phyloP scores from a whole-genome alignment of 1,140 invertebrate genomes.

The Sinella curviseta region DNA sequence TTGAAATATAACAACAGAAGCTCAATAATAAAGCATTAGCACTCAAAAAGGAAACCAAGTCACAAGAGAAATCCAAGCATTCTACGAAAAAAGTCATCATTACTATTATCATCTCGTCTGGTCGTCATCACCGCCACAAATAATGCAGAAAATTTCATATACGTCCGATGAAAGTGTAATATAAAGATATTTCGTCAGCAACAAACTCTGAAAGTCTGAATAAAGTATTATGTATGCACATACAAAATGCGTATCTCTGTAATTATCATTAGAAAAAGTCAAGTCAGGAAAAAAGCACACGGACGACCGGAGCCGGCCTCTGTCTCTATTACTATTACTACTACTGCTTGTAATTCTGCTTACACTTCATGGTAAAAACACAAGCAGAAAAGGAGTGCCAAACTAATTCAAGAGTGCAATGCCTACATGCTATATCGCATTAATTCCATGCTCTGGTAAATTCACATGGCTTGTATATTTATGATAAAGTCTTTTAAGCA shows the following conservation, averaged over 20 bases:
- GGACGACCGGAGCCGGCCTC: not conserved
- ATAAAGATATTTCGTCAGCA: too few species aligned
- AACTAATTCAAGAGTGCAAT: not conserved
- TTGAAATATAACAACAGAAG: too few species aligned
- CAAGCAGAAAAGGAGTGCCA: not conserved
- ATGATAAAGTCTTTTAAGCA: too few species aligned
- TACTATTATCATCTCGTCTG: too few species aligned
- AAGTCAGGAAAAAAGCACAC: not conserved
- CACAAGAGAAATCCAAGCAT: conserved; percentile 1
- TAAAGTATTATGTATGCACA: not conserved
- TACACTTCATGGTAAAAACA: too few species aligned
- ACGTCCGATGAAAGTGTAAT: too few species aligned
- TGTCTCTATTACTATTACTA: too few species aligned
- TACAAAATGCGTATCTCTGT: conserved; percentile 20
- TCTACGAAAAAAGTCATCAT: not conserved
- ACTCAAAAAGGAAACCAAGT: conserved; percentile 6
- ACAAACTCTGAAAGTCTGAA: not conserved
- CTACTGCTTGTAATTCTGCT: too few species aligned
- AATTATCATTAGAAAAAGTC: conserved; percentile 48
- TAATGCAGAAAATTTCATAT: too few species aligned
- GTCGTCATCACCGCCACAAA: too few species aligned
- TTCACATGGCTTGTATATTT: conserved; percentile 11
- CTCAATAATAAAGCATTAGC: too few species aligned
- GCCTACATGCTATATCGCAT: not conserved
- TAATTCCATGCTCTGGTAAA: conserved; percentile 16